These are phyloP conservation scores for Rhabdophis nuchalis DNA, from an alignment of 2,797 vertebrate species.

Conservation along the genomic window DNA sequence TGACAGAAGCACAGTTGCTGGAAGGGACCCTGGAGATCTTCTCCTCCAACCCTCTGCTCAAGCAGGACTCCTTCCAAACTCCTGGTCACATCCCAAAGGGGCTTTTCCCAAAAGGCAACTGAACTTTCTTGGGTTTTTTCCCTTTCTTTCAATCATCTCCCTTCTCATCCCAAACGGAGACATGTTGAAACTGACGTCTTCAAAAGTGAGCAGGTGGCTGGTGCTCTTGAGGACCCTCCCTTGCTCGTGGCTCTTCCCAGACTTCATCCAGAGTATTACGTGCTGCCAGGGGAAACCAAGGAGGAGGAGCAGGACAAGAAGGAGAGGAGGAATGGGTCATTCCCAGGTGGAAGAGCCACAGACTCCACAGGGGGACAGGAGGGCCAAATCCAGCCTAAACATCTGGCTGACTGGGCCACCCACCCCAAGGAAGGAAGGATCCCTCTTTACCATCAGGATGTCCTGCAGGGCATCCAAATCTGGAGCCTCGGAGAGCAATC, in stretches of 20 bases:
- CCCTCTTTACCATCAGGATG: too few relatives aligned
- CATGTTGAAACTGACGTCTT: not conserved
- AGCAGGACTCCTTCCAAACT: not conserved
- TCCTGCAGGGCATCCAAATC: too few relatives aligned
- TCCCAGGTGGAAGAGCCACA: too few relatives aligned
- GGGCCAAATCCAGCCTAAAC: too few relatives aligned
- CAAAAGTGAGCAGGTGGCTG: not conserved
- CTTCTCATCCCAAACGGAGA: not conserved
- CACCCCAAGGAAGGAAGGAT: too few relatives aligned
- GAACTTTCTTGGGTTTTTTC: not conserved
- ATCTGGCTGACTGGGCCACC: too few relatives aligned
- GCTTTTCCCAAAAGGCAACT: not conserved
- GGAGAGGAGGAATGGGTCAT: too few relatives aligned
- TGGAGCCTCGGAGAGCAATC: too few relatives aligned
- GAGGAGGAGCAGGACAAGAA: rapidly evolving
- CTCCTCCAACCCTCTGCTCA: not conserved
- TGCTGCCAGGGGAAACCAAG: not conserved
- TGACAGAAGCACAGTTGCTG: too few relatives aligned
- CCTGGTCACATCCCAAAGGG: not conserved
- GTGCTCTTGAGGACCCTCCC: not conserved
- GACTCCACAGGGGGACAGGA: too few relatives aligned
- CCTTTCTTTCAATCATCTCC: not conserved
- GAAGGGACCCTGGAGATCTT: not conserved
- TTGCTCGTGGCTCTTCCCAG: not conserved
- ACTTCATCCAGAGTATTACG: not conserved